Evolutionary conservation across 1,140 invertebrate genomes (phyloP), one percentile per base, ranked within the genome.

Genomic region (Oncopodura yosiiana): DNA sequence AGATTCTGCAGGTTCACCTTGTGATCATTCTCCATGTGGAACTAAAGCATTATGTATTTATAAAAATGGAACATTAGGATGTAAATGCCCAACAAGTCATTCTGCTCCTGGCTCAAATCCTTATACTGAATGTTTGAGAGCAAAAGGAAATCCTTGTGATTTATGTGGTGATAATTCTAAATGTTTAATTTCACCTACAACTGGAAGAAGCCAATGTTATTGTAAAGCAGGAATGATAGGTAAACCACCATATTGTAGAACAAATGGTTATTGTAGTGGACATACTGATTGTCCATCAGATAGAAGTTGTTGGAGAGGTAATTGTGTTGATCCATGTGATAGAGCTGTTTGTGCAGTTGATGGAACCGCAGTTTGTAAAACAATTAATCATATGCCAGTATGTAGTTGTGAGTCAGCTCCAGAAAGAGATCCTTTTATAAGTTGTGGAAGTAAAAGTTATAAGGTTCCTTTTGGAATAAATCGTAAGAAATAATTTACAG

Each of bases 201-300:
- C 78, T 77, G 42, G 74, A 77, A 21, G 76, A 81, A 55, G 78
- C 86, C 0, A 78, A 86, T 12, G 87, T 68, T 80, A 76, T n/a
- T 90, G 87, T 67, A 74, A 81, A 49, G 70, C 77, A 1, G 83
- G 82, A 19, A 88, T 87, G 75, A 79, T 87, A 21, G 87, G 87
- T n/a, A 83, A 83, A 3, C 84, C 86, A 34, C 84, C 84, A 2
- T 77, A 81, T 46, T 86, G 84, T 58, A 77, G 84, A 41, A 41
- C n/a, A n/a, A n/a, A 51, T 23, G 38, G 38, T 21, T 32, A 26
- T 21, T 56, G 54, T 36, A 19, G 30, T 9, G 36, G 32, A 5
- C 84, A 81, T 67, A 77, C 76, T 5, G 84, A 87, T 62, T 88
- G 85, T 68, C 61, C 77, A 0, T 75, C 70, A 49, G 74, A 79